A percentile compares a stretch with the other conserved stretches of the same genome.
Evolutionary conservation across 2,888 invertebrate species (phyloP).

Genomic region (Pachymerium ferrugineum): DNA sequence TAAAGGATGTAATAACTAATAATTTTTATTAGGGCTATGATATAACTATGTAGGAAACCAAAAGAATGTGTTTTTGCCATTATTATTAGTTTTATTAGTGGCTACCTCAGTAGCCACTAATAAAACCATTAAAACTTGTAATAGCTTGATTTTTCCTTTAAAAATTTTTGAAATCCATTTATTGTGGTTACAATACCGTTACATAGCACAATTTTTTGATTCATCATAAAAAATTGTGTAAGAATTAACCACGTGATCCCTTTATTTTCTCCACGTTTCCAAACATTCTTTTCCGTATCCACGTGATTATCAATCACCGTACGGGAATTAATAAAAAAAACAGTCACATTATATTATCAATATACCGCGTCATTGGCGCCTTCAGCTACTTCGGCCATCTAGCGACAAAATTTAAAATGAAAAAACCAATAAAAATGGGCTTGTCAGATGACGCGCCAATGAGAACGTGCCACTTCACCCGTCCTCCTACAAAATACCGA

Average conservation of each 20-base stretch:
- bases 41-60: too few species aligned
- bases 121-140: too few species aligned
- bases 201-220: too few species aligned
- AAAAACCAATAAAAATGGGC: background rate
- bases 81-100: too few species aligned
- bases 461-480: background rate
- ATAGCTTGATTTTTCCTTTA: too few species aligned
- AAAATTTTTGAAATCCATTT: too few species aligned
- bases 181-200: too few species aligned
- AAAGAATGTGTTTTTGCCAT: too few species aligned
- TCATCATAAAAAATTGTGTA: background rate
- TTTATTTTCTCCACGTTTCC: background rate
- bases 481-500: background rate
- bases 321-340: too few species aligned
- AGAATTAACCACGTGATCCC: background rate
- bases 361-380: background rate
- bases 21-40: too few species aligned
- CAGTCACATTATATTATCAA: background rate
- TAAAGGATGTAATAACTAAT: too few species aligned
- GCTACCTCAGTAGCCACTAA: too few species aligned
- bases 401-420: background rate
- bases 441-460: background rate
- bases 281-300: background rate
- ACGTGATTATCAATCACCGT: background rate
- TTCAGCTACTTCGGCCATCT: background rate